phyloP scores from a whole-genome alignment of 2,797 vertebrate species.

The Threskiornis aethiopicus region DNA sequence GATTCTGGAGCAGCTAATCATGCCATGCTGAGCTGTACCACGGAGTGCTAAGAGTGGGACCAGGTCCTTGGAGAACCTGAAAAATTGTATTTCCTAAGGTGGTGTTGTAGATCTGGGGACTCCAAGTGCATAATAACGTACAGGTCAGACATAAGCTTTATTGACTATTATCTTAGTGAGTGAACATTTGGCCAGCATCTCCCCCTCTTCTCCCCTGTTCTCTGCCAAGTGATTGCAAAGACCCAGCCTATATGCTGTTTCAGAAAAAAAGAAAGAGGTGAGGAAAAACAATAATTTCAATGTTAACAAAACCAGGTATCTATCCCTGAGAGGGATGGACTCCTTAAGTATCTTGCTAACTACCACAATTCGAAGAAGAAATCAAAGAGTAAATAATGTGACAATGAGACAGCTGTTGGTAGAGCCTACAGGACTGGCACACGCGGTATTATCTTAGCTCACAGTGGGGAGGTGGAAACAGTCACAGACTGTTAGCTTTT shows the following conservation, averaged over 20 bases:
- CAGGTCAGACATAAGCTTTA: background rate
- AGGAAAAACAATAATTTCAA: background rate
- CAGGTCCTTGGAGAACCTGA: background rate
- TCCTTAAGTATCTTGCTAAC: background rate
- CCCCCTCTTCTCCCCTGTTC: background rate
- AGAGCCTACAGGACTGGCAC: background rate
- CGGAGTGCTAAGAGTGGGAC: background rate
- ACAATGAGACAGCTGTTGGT: background rate
- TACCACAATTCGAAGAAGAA: background rate
- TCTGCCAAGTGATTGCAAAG: background rate
- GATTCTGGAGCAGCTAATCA: background rate
- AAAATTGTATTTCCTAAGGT: background rate
- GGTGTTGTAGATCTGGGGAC: background rate
- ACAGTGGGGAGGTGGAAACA: background rate
- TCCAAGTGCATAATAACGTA: background rate
- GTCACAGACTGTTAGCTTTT: background rate
- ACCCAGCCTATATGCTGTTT: background rate
- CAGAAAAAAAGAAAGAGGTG: background rate
- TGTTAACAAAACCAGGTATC: background rate
- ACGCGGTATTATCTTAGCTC: background rate
- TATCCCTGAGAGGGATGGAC: rapidly evolving
- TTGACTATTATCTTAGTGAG: background rate
- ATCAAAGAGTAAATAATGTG: background rate
- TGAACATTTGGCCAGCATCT: background rate
- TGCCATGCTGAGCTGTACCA: background rate